These are phyloP conservation scores for Torymus auratus DNA, from an alignment of 2,888 invertebrate genomes.

Conservation along the genomic window DNA sequence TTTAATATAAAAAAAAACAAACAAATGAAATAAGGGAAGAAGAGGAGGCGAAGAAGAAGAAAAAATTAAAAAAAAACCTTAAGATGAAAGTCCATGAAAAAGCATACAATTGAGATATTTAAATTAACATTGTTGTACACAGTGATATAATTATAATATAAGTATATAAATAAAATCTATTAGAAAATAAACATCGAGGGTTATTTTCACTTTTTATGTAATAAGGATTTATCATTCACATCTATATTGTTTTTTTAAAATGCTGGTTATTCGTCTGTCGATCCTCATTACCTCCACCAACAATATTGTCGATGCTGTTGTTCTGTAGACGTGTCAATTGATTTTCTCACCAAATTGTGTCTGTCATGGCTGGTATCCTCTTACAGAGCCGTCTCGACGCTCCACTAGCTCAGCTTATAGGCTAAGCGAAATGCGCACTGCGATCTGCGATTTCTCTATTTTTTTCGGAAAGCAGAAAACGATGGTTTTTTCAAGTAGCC, in stretches of 20 bases:
- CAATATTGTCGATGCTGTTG: background rate
- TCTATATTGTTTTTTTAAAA: too few relatives aligned
- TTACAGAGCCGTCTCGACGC: constrained; percentile 65
- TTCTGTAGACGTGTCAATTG: background rate
- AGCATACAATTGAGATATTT: constrained; percentile 75
- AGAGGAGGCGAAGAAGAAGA: constrained; percentile 51
- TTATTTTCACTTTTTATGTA: too few relatives aligned
- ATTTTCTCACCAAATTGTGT: background rate
- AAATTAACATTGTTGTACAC: constrained; percentile 77
- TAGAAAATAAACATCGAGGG: constrained; percentile 68
- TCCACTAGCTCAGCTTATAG: constrained; percentile 62
- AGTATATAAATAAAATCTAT: constrained; percentile 77
- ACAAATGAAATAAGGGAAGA: constrained; percentile 49
- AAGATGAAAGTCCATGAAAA: constrained; percentile 72
- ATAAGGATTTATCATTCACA: too few relatives aligned
- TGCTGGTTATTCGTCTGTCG: too few relatives aligned
- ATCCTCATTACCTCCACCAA: too few relatives aligned
- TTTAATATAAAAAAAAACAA: constrained; percentile 70
- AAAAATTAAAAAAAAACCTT: constrained; percentile 59
- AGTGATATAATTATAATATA: constrained; percentile 77
- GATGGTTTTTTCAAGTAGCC: constrained; percentile 41
- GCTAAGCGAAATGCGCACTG: too few relatives aligned
- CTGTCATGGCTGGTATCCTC: constrained; percentile 72
- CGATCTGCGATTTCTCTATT: too few relatives aligned
- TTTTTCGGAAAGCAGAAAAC: background rate